Evolutionary conservation across 2,113 vertebrate species (phyloP).

Genomic region (Zosterops lateralis): DNA sequence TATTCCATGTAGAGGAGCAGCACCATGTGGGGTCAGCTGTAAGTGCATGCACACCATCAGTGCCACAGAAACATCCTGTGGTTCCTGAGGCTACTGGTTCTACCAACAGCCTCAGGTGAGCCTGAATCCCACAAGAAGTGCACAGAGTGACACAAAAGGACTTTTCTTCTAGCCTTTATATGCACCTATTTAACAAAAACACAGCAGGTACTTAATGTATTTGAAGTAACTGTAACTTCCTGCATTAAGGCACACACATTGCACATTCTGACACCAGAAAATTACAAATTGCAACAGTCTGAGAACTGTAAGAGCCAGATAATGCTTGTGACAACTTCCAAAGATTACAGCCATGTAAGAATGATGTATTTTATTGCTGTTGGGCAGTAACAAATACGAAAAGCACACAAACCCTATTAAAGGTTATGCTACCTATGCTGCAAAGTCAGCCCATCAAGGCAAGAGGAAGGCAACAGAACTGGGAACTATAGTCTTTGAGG

Average conservation of each 20-base stretch:
- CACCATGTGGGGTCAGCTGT: rapidly evolving
- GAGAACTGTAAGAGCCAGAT: neutral
- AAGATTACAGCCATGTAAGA: neutral
- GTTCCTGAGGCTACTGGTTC: neutral
- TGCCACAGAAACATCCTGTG: neutral
- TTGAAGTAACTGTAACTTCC: neutral
- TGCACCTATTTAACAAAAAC: neutral
- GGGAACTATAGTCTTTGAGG: neutral
- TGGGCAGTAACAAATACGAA: neutral
- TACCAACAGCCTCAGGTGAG: neutral
- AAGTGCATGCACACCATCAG: neutral
- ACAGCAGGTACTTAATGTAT: rapidly evolving
- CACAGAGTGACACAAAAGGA: neutral
- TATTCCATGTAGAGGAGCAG: neutral
- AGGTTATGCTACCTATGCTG: neutral
- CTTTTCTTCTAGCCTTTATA: neutral
- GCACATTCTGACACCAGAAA: neutral
- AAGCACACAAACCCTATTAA: neutral
- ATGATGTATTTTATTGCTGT: neutral
- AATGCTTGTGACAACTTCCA: neutral
- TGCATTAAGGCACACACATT: neutral
- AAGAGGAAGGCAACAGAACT: neutral
- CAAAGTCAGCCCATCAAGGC: neutral
- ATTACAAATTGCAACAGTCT: neutral
- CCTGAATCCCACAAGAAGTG: neutral